These are phyloP conservation scores for Solenopsis fugax DNA, from an alignment of 1,140 invertebrate genomes.

Conservation along the genomic window DNA sequence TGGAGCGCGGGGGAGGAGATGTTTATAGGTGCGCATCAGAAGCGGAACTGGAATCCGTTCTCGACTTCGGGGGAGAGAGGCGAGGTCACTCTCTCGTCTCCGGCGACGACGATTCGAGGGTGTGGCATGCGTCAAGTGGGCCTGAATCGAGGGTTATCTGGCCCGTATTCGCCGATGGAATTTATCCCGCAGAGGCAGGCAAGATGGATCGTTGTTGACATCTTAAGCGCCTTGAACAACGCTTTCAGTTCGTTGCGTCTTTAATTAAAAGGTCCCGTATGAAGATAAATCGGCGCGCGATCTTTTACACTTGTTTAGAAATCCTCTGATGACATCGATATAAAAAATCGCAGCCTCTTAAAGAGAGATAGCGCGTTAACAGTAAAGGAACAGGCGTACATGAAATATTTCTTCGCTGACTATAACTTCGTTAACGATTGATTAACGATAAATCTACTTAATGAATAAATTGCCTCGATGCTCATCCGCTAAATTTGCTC, in stretches of 20 bases:
- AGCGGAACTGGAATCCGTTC: conserved; percentile 40
- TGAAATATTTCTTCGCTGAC: not conserved
- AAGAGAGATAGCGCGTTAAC: not conserved
- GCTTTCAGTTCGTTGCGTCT: conserved; percentile 42
- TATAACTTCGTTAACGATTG: not conserved
- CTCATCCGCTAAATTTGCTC: not conserved
- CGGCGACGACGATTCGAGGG: conserved; percentile 49
- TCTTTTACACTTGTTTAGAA: conserved; percentile 16
- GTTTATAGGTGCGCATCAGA: conserved; percentile 38
- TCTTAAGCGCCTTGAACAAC: conserved; percentile 24
- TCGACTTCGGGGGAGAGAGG: conserved; percentile 52
- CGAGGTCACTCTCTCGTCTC: conserved; percentile 32
- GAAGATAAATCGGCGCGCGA: conserved; percentile 33
- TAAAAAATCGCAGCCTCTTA: not conserved
- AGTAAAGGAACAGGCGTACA: not conserved
- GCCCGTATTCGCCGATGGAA: conserved; percentile 21
- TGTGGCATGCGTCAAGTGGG: conserved; percentile 52
- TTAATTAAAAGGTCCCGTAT: conserved; percentile 52
- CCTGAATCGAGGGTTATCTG: not conserved
- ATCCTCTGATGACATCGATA: not conserved
- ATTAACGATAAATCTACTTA: not conserved
- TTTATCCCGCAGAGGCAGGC: conserved; percentile 14
- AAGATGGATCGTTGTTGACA: conserved; percentile 60
- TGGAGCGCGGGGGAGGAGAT: not conserved
- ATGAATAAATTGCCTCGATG: conserved; percentile 2